Percentiles rank a stretch among this genome's conserved stretches.
phyloP scores from a whole-genome alignment of 2,113 vertebrate species.

The Apteryx mantelli region DNA sequence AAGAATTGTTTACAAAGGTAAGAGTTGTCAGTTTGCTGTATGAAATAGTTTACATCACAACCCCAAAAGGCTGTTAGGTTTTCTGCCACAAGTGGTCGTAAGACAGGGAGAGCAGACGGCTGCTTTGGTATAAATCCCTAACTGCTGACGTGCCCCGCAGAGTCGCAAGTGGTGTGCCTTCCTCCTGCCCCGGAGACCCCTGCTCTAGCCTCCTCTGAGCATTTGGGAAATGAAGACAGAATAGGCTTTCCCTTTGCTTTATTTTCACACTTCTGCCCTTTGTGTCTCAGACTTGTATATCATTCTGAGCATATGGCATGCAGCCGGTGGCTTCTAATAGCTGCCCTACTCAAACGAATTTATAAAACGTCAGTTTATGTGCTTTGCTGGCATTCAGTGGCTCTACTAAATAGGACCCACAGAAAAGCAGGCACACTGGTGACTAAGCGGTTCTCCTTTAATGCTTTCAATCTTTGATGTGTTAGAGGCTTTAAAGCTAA shows the following conservation, averaged over 20 bases:
- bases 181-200: not conserved
- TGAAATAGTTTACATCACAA: not conserved
- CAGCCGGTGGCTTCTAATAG: not conserved
- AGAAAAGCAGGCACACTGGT: not conserved
- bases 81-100: not conserved
- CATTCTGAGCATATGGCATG: not conserved
- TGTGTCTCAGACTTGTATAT: not conserved
- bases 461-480: not conserved
- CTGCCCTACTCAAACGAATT: not conserved
- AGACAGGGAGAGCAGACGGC: rapidly evolving
- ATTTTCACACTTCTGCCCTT: not conserved
- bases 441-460: not conserved
- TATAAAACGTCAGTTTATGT: not conserved
- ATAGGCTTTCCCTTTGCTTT: not conserved
- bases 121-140: not conserved
- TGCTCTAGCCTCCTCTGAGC: not conserved
- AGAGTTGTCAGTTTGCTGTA: not conserved
- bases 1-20: not conserved
- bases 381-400: not conserved
- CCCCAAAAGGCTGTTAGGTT: not conserved
- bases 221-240: not conserved
- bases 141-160: not conserved
- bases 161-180: not conserved
- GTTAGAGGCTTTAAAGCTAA: not conserved
- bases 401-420: not conserved